These are phyloP conservation scores for Dendropsophus ebraccatus DNA, from an alignment of 2,113 vertebrate genomes.

Conservation along the genomic window DNA sequence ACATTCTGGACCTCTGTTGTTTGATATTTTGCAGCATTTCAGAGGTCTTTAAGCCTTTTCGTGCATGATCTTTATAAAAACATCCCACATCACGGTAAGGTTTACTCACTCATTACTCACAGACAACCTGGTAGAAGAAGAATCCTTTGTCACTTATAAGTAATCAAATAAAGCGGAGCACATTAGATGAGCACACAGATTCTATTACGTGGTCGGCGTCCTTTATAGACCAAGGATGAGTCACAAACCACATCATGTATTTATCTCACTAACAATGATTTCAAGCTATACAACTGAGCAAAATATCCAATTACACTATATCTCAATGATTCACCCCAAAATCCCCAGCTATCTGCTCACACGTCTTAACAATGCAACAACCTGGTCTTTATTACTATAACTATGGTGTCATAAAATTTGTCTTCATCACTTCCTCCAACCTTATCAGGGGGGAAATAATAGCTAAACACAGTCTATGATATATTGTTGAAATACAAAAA, in stretches of 20 bases:
- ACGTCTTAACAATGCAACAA: neutral
- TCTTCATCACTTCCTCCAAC: neutral
- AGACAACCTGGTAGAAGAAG: neutral
- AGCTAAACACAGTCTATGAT: neutral
- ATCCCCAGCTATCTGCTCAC: neutral
- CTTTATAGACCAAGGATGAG: constrained; percentile 28
- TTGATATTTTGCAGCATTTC: neutral
- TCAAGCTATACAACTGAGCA: constrained; percentile 7
- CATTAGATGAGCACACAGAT: neutral
- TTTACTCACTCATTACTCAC: constrained; percentile 17
- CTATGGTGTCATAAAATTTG: neutral
- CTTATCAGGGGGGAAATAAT: neutral
- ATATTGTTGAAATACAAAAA: neutral
- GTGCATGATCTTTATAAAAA: neutral
- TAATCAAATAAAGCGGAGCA: neutral
- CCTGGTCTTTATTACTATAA: neutral
- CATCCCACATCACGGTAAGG: neutral
- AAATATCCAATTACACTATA: neutral
- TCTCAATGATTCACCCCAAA: neutral
- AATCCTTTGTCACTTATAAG: neutral
- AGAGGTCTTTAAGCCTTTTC: neutral
- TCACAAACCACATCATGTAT: constrained; percentile 11
- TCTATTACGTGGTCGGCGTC: neutral
- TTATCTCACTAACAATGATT: constrained; percentile 24
- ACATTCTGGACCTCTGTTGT: neutral